Base-by-base conservation (phyloP, 2,888 invertebrate species). In the Seira musarum region DNA sequence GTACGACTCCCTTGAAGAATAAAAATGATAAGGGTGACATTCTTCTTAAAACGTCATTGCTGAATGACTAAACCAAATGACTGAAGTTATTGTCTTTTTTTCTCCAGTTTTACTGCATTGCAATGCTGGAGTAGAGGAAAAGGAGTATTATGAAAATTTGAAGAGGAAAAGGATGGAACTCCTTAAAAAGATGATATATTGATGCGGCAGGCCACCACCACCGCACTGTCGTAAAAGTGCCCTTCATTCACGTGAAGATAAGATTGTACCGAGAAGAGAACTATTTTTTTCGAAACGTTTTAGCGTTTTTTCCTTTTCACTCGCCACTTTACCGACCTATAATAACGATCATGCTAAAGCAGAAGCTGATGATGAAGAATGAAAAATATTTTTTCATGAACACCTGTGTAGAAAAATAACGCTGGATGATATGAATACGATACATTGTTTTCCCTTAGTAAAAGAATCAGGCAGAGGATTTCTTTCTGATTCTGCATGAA, bases 401-500 rank as follows among this genome's bases (percentile, higher is more conserved):
- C 40, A 40, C 40, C 40, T 40, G 40, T 40, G 40, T 6, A 40
- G 40, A 8, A 40, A 40, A 40, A 40, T 13, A 6, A 6, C 13
- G 40, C 13, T 6, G 40, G 40, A 40, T 40, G 6, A 6, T 40
- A 40, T 6, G 40, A 40, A 40, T 40, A 8, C 13, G 40, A 40
- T 40, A 40, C 40, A 40, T 8, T 40, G 40, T 40, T 40, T 40
- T n/a, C n/a, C 40, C 40, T 40, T 40, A 6, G 13, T 40, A n/a
- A n/a, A n/a, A n/a, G n/a, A n/a, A n/a, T n/a, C n/a, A 40, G 6
- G 40, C 40, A 40, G 40, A 40, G 13, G 40, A 8, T 8, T 40
- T 40, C 40, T 13, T 8, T 40, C 13, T 40, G 19, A 19, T 25
- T 49, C 46, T 67, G 67, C 22, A 67, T 67, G 21, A 49, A 40